These are phyloP conservation scores for Cassiopea xamachana DNA, from an alignment of 30 jellyfish, hydroid and myxozoan species.

Conservation along the genomic window DNA sequence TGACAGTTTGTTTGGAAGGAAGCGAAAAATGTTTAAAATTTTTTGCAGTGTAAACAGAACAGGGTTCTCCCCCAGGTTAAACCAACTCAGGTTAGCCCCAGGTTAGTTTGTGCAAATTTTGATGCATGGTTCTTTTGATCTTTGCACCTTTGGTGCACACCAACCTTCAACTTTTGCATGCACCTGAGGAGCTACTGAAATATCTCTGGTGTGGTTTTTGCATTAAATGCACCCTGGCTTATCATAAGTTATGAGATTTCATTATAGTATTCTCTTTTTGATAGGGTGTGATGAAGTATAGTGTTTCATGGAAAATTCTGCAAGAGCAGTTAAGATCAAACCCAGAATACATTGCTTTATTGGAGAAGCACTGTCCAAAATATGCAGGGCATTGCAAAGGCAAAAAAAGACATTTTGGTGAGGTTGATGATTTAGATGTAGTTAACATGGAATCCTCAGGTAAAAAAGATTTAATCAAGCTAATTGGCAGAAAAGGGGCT, in stretches of 20 bases:
- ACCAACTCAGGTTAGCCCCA: too few relatives aligned
- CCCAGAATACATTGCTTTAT: slow-evolving; percentile 64
- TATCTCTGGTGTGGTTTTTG: background rate
- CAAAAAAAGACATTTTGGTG: background rate
- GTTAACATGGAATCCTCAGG: slow-evolving; percentile 10
- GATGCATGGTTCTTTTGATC: too few relatives aligned
- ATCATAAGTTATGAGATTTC: background rate
- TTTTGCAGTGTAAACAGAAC: too few relatives aligned
- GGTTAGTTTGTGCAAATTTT: too few relatives aligned
- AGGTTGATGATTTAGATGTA: background rate
- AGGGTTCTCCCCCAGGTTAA: too few relatives aligned
- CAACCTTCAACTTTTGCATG: too few relatives aligned
- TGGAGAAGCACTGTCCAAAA: slow-evolving; percentile 44
- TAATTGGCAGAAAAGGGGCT: slow-evolving; percentile 13
- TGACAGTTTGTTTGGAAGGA: too few relatives aligned
- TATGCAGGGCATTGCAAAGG: slow-evolving; percentile 13
- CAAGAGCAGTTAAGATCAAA: slow-evolving; percentile 66
- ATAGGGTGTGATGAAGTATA: slow-evolving; percentile 87
- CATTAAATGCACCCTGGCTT: background rate
- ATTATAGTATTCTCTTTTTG: background rate
- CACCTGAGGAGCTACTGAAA: too few relatives aligned
- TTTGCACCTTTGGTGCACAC: too few relatives aligned
- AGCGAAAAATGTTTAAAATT: too few relatives aligned
- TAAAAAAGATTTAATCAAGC: slow-evolving; percentile 11
- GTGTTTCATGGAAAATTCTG: slow-evolving; percentile 85